Evolutionary conservation across 2,797 vertebrate genomes (phyloP).

Genomic region (Chromobotia macracanthus): DNA sequence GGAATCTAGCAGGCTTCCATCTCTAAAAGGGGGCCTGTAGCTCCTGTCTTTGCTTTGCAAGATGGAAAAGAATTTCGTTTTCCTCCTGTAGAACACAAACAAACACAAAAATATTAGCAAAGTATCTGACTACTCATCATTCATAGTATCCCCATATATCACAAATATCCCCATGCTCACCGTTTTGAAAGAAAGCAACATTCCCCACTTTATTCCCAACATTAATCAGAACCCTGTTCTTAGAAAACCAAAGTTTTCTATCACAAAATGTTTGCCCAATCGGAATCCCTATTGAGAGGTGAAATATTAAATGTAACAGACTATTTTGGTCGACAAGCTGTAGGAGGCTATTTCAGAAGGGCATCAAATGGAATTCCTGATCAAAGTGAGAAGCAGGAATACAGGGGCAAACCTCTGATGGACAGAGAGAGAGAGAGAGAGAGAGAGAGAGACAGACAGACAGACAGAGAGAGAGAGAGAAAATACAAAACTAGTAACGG

Average conservation of each 20-base stretch:
- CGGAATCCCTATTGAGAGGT: constrained; percentile 59
- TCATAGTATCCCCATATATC: no score
- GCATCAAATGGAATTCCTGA: constrained; percentile 79
- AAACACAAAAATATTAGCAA: neutral
- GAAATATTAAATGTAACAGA: constrained; percentile 67
- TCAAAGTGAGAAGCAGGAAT: constrained; percentile 72
- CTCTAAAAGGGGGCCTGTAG: constrained; percentile 94
- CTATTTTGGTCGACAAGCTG: constrained; percentile 68
- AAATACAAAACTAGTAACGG: constrained; percentile 13
- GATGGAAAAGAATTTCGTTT: constrained; percentile 93
- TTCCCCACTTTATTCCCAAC: constrained; percentile 7
- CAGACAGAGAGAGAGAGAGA: neutral
- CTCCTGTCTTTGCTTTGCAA: constrained; percentile 94
- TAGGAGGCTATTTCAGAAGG: constrained; percentile 72
- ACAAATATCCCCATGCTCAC: neutral
- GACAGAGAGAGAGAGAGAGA: neutral
- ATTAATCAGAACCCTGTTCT: constrained; percentile 24
- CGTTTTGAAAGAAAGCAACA: neutral
- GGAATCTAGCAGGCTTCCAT: constrained; percentile 97
- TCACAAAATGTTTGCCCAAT: constrained; percentile 60
- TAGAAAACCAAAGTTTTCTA: constrained; percentile 4
- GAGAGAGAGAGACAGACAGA: neutral
- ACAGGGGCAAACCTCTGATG: constrained; percentile 53
- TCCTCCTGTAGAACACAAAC: constrained; percentile 80
- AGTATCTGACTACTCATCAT: no score